phyloP scores from a whole-genome alignment of 2,888 invertebrate species.

The Drosophila koepferae region DNA sequence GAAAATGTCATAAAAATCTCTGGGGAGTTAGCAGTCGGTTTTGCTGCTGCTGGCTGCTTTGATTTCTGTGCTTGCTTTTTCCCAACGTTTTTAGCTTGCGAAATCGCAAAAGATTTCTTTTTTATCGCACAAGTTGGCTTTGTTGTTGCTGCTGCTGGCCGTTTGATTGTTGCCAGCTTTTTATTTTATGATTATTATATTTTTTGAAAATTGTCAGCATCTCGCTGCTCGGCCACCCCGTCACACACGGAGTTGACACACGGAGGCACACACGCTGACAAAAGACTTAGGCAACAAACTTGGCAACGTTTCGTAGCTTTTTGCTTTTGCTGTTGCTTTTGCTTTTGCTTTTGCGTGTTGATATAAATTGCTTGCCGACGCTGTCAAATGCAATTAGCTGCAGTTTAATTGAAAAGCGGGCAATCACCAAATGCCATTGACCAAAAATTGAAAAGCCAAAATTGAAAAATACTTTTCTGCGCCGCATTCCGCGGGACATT shows the following conservation, averaged over 20 bases:
- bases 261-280: constrained; percentile 46
- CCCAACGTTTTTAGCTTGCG: constrained; percentile 72
- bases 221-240: constrained; percentile 47
- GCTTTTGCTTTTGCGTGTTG: constrained; percentile 31
- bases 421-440: constrained; percentile 57
- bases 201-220: constrained; percentile 65
- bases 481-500: constrained; percentile 55
- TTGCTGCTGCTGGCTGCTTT: constrained; percentile 67
- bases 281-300: constrained; percentile 77
- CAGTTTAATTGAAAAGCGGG: constrained; percentile 71
- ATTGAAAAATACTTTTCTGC: constrained; percentile 54
- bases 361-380: constrained; percentile 46
- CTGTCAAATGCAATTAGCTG: constrained; percentile 77
- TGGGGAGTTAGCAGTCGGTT: constrained; percentile 70
- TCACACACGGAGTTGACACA: constrained; percentile 32
- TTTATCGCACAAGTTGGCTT: constrained; percentile 62
- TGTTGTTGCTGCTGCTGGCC: constrained; percentile 25
- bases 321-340: constrained; percentile 29
- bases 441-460: constrained; percentile 60
- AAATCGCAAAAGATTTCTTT: constrained; percentile 74
- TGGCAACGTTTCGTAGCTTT: constrained; percentile 8
- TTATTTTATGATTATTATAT: constrained; percentile 78
- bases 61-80: constrained; percentile 70
- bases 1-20: constrained; percentile 81
- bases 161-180: constrained; percentile 66